Base-by-base conservation (phyloP, 2,797 vertebrate species). In the Lepilemur ruficaudatus region DNA sequence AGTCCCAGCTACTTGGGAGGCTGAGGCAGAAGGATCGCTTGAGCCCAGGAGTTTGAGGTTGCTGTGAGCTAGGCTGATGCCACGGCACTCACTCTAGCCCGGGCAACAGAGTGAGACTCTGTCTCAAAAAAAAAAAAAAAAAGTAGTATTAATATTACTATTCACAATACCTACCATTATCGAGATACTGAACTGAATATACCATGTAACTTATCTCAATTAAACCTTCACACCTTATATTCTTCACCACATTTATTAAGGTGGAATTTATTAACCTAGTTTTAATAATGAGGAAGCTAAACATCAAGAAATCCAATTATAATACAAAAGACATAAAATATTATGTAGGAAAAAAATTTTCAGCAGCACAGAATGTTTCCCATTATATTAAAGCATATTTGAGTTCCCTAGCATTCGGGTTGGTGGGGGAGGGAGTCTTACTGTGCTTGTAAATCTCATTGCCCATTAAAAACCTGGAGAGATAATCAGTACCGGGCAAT, bases 181-280 rank as follows among this genome's bases (percentile, higher is more conserved):
- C 50, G 67, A 96, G 85, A 75, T 81, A 63, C 43, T 25, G 30
- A 88, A 41, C 30, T 52, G 55, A 30, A 50, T 95, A 67, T 73
- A 89, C 23, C 4, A 0, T 84, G 43, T 75, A 81, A 46, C 50
- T 93, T 84, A 87, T 32, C 30, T 88, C 84, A 93, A 32, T 88
- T 96, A 95, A 70, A 92, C 67, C 67, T 69, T 87, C 48, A 95
- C 30, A 73, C 41, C 67, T 90, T 46, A 22, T 69, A 30, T 73
- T 92, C 78, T 48, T 81, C 6, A 88, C 52, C 50, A 87, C 15
- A 41, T 70, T 96, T 70, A 96, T 80, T 83, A 55, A 67, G 23
- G 11, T 89, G 50, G 46, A 94, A 72, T 75, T 92, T 91, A 82
- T 89, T 87, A 96, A 72, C 35, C 20, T 20, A 22, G 35, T 80